Conservation (phyloP, 2,113 vertebrate species). For the Salminus brasiliensis region DNA sequence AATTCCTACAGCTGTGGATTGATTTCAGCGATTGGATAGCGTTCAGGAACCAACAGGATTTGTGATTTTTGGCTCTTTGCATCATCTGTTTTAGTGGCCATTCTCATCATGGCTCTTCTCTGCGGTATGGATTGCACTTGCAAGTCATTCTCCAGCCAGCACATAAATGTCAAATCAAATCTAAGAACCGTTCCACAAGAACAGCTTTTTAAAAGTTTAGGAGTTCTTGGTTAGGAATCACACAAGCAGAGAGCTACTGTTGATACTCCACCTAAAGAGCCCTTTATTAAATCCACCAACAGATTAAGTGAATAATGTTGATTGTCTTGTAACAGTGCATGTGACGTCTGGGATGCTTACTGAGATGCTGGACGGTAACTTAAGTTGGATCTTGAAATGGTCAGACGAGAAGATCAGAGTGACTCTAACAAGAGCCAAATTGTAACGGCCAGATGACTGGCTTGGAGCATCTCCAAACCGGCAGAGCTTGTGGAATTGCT, state of each 20-base stretch:
- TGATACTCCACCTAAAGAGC: neutral
- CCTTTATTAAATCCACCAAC: neutral
- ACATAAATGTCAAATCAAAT: conserved; percentile 39
- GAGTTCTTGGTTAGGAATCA: neutral
- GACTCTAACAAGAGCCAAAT: no score
- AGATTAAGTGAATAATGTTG: no score
- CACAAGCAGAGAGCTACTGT: neutral
- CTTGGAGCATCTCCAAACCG: no score
- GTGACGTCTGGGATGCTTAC: no score
- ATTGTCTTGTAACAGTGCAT: no score
- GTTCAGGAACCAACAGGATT: conserved; percentile 14
- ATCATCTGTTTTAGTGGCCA: conserved; percentile 30
- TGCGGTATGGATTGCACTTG: conserved; percentile 1
- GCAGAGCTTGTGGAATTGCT: no score
- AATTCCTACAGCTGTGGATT: conserved; percentile 27
- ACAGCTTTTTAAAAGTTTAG: conserved; percentile 3
- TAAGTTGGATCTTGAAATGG: no score
- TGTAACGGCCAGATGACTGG: no score
- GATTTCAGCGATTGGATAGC: conserved; percentile 22
- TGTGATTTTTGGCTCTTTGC: conserved; percentile 36
- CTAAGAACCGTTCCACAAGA: conserved; percentile 25
- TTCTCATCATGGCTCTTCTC: conserved; percentile 22
- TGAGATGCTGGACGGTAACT: no score
- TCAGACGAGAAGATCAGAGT: no score
- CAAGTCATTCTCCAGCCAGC: neutral